Evolutionary conservation across 1,140 invertebrate species (phyloP), one percentile per base, ranked within the genome.

Genomic region (Leguminivora glycinivorella): DNA sequence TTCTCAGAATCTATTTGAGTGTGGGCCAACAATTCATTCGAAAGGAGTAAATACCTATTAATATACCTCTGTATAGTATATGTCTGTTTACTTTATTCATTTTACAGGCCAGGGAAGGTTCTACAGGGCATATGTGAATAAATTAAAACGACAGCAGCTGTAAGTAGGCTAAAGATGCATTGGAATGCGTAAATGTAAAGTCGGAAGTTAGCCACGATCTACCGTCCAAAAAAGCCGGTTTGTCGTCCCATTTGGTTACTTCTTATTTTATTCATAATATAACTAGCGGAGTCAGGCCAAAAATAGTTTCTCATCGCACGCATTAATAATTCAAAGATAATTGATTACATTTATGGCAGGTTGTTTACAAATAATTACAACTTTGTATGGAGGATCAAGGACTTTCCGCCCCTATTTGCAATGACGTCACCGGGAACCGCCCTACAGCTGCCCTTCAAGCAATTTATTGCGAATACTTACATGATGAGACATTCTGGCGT

Each of bases 391-490:
- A 9, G 58, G 1, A 17, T 29, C 26, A 63, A 63, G 58, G 58
- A 26, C 14, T 17, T 29, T n/a, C 58, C 26, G 25, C 58, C 58
- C 25, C n/a, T 63, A 29, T 31, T 17, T 17, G 69, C 2, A 38
- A 66, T 81, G 74, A 80, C 78, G 79, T 81, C 81, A 78, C 68
- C 69, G 52, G 73, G 71, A 75, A 24, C 77, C 77, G 77, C 78
- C 77, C 80, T 79, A 43, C 25, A 43, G 56, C 70, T 70, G 52
- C n/a, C 40, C 63, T 70, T 56, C 56, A 67, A 69, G 67, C 60
- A 75, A 47, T 31, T 67, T 43, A 70, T 60, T 34, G 5, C 7
- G 25, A 63, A 63, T 74, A 81, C 77, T 79, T 74, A 81, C 77
- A 72, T 79, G 74, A 70, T 79, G 74, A 72, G 73, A 71, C 73